Conservation (phyloP, 2,888 invertebrate species). For the Merodon equestris region DNA sequence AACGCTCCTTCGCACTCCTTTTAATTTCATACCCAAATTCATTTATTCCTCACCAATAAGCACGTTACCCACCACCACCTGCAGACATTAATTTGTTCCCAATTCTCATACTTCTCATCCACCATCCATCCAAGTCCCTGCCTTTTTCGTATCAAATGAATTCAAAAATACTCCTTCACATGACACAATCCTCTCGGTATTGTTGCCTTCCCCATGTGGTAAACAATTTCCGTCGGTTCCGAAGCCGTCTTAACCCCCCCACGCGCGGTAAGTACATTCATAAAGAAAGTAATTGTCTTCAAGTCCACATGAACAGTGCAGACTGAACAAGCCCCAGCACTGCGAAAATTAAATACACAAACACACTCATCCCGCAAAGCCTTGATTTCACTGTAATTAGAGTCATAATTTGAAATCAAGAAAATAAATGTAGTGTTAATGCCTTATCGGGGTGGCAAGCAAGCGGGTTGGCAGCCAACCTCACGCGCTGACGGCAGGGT, state of each 20-base stretch:
- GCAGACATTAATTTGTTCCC: too few relatives aligned
- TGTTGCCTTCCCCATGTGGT: slow-evolving; percentile 29
- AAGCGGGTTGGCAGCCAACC: too few relatives aligned
- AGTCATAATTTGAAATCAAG: slow-evolving; percentile 61
- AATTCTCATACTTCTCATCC: slow-evolving; percentile 4
- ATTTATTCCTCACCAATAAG: too few relatives aligned
- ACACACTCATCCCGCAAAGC: slow-evolving; percentile 14
- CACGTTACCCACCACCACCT: too few relatives aligned
- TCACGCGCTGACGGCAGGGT: too few relatives aligned
- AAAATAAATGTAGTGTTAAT: slow-evolving; percentile 56
- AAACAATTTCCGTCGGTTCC: slow-evolving; percentile 15
- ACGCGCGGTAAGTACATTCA: slow-evolving; percentile 19
- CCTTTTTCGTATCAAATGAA: slow-evolving; percentile 13
- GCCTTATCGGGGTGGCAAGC: slow-evolving; percentile 33
- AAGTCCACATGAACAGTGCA: too few relatives aligned
- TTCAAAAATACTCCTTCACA: slow-evolving; percentile 15
- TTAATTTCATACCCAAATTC: too few relatives aligned
- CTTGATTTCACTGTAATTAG: slow-evolving; percentile 55
- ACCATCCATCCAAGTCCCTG: not conserved
- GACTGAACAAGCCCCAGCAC: too few relatives aligned
- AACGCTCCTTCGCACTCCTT: too few relatives aligned
- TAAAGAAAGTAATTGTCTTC: slow-evolving; percentile 24
- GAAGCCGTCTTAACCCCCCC: not conserved
- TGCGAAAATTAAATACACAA: slow-evolving; percentile 44
- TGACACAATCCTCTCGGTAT: slow-evolving; percentile 41